Evolutionary conservation across 2,113 vertebrate species (phyloP).

Genomic region (Psilopsiagon aurifrons): DNA sequence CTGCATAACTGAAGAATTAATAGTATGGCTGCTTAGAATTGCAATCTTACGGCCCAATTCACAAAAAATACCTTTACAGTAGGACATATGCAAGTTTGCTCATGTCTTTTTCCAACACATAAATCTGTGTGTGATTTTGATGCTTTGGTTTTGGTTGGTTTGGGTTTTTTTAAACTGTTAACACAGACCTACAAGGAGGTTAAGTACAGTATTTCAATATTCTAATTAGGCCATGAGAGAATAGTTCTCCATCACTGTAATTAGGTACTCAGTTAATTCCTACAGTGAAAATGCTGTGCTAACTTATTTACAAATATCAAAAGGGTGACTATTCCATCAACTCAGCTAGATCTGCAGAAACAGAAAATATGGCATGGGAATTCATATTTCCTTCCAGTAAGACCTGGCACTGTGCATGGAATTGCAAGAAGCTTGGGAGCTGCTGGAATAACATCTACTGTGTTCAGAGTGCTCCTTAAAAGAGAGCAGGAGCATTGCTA

Average conservation of each 20-base stretch:
- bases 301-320: constrained; percentile 68
- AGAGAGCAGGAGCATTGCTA: background rate
- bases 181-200: background rate
- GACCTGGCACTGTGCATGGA: background rate
- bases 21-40: constrained; percentile 78
- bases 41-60: constrained; percentile 69
- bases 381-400: constrained; percentile 45
- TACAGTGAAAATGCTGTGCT: background rate
- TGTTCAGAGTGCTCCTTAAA: constrained; percentile 14
- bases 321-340: constrained; percentile 54
- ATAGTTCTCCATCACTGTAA: constrained; percentile 34
- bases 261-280: constrained; percentile 60
- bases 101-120: background rate
- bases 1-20: constrained; percentile 78
- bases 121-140: background rate
- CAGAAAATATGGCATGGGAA: constrained; percentile 24
- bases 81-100: constrained; percentile 57
- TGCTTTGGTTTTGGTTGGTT: background rate
- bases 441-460: constrained; percentile 33
- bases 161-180: background rate
- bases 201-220: constrained; percentile 57
- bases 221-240: constrained; percentile 62
- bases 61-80: constrained; percentile 56
- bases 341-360: background rate
- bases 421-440: background rate